Evolutionary conservation across 2,113 vertebrate species (phyloP).

Genomic region (Heterocephalus glaber): DNA sequence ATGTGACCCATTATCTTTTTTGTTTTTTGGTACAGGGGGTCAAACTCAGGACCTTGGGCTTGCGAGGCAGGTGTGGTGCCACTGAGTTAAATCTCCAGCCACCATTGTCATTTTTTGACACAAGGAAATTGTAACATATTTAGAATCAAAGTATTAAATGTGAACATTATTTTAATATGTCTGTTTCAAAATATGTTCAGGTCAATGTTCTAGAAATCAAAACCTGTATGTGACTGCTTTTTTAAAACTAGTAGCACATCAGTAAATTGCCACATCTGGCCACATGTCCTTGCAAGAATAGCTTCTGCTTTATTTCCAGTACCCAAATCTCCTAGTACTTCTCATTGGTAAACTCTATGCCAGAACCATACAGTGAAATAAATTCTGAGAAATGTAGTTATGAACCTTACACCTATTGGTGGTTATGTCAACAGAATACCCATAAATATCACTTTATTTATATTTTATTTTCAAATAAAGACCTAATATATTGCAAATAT

Average conservation of each 20-base stretch:
- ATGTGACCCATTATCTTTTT: neutral
- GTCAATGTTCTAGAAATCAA: neutral
- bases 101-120: neutral
- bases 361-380: neutral
- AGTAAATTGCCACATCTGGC: neutral
- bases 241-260: neutral
- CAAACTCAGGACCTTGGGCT: too few relatives aligned
- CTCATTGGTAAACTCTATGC: neutral
- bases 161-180: neutral
- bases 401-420: neutral
- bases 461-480: constrained; percentile 23
- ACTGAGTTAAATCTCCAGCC: too few relatives aligned
- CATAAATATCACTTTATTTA: neutral
- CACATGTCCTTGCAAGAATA: neutral
- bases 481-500: neutral
- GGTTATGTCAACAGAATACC: neutral
- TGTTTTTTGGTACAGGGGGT: too few relatives aligned
- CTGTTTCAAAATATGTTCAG: neutral
- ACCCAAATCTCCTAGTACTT: neutral
- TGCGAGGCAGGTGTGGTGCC: too few relatives aligned
- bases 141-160: neutral
- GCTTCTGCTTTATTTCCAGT: neutral
- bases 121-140: neutral
- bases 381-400: too few relatives aligned
- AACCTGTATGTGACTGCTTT: neutral